These are phyloP conservation scores for Nothocercus julius DNA, from an alignment of 2,113 vertebrate species.

Conservation along the genomic window DNA sequence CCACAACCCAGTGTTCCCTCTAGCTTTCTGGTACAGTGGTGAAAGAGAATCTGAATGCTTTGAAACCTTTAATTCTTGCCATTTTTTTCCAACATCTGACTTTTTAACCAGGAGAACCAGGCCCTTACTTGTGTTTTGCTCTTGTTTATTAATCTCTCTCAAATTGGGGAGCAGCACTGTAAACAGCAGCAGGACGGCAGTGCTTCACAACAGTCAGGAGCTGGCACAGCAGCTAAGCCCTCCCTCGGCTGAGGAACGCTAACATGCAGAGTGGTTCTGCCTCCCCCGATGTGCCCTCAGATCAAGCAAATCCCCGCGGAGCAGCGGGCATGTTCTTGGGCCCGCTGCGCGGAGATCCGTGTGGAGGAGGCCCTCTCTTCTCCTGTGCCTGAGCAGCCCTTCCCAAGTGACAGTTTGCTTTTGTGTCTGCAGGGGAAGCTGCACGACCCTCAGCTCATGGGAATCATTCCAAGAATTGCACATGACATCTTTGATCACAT, in stretches of 20 bases:
- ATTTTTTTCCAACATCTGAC: neutral
- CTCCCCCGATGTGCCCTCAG: neutral
- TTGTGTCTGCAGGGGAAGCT: conserved; percentile 84
- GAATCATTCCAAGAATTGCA: conserved; percentile 93
- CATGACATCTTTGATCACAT: conserved; percentile 95
- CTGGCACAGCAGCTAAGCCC: neutral
- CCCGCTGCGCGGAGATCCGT: neutral
- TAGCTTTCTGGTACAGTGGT: neutral
- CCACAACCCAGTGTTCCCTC: neutral
- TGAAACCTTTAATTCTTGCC: neutral
- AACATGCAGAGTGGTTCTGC: fast-evolving
- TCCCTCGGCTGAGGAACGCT: neutral
- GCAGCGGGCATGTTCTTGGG: fast-evolving
- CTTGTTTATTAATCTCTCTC: neutral
- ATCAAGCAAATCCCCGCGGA: neutral
- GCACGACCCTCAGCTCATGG: conserved; percentile 89
- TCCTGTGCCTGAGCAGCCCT: neutral
- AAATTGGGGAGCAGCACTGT: fast-evolving
- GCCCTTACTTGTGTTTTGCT: neutral
- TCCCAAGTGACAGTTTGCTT: neutral
- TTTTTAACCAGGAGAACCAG: neutral
- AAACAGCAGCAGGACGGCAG: neutral
- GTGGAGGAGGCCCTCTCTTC: neutral
- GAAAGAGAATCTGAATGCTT: neutral
- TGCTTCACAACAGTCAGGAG: neutral